Evolutionary conservation across 2,113 vertebrate genomes (phyloP).

Genomic region (Hylia prasina): DNA sequence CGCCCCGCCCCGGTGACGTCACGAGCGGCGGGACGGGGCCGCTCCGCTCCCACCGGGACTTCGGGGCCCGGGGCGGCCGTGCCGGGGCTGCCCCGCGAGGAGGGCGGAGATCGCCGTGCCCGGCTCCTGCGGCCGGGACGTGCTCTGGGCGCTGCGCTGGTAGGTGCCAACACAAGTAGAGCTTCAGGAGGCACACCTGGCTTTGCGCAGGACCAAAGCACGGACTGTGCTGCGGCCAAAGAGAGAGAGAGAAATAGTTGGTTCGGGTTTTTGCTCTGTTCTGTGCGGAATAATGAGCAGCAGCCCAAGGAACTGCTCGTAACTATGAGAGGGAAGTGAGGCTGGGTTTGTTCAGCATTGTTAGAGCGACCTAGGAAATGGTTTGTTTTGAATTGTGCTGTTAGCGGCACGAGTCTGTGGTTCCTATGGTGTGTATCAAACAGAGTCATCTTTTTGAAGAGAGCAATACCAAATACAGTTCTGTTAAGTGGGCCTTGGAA

Average conservation of each 20-base stretch:
- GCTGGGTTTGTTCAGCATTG: rapidly evolving
- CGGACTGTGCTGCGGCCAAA: rapidly evolving
- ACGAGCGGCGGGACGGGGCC: neutral
- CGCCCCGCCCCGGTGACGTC: neutral
- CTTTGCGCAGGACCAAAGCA: rapidly evolving
- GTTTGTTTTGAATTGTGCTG: neutral
- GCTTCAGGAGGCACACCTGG: rapidly evolving
- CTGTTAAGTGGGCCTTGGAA: neutral
- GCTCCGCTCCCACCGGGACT: neutral
- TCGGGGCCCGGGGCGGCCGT: neutral
- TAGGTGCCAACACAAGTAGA: rapidly evolving
- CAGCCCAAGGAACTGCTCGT: neutral
- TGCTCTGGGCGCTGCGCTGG: neutral
- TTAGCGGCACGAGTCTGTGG: neutral
- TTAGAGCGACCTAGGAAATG: neutral
- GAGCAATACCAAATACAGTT: neutral
- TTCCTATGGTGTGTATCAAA: neutral
- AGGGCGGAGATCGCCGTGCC: neutral
- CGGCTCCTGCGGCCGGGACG: neutral
- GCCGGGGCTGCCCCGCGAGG: neutral
- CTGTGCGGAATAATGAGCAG: neutral
- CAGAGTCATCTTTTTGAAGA: neutral
- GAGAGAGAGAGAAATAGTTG: rapidly evolving
- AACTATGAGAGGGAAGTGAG: rapidly evolving
- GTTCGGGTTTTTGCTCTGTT: rapidly evolving